Evolutionary conservation across 2,113 vertebrate genomes (phyloP).

Genomic region (Ranitomeya imitator): DNA sequence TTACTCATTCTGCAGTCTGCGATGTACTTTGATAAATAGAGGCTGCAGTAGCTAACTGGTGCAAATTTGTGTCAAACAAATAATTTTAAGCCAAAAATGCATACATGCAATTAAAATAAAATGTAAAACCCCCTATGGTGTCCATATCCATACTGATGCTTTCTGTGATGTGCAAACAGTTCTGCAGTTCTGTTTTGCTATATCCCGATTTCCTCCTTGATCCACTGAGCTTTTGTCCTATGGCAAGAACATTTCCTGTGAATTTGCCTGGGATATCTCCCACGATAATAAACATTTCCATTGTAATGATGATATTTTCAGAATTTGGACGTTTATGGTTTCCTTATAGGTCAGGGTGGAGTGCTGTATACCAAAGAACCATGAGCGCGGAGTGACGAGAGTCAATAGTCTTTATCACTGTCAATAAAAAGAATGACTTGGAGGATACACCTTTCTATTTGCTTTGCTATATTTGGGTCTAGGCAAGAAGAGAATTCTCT

Average conservation of each 20-base stretch:
- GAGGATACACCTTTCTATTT: neutral
- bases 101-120: no score
- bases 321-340: neutral
- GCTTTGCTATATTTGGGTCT: neutral
- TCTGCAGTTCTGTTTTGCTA: neutral
- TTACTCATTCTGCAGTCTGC: no score
- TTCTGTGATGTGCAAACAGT: no score
- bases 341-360: neutral
- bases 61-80: no score
- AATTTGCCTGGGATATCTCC: neutral
- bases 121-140: no score
- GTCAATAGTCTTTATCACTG: neutral
- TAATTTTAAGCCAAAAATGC: no score
- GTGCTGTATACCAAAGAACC: neutral
- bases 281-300: neutral
- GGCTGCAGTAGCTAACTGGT: no score
- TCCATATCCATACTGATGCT: no score
- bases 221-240: neutral
- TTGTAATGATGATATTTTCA: neutral
- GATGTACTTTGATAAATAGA: no score
- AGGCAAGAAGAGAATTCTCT: neutral
- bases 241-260: neutral
- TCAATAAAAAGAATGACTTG: neutral
- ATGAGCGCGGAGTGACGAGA: neutral
- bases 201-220: neutral